A percentile compares a stretch with the other conserved stretches of the same genome.
Evolutionary conservation across 2,888 invertebrate genomes (phyloP).

Genomic region (Bibio marci): DNA sequence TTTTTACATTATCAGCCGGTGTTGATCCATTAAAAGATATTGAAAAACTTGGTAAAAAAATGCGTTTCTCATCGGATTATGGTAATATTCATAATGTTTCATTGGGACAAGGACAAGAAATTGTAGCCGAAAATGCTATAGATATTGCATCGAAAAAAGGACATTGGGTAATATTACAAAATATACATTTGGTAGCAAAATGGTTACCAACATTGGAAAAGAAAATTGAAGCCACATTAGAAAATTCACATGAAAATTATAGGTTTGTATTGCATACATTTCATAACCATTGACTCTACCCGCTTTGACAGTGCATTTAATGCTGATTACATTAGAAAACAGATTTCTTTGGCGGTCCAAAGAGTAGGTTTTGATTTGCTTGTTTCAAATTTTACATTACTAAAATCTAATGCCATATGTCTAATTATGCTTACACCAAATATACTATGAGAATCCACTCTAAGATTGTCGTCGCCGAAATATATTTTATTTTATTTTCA

Average conservation of each 20-base stretch:
- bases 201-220: slow-evolving; percentile 85
- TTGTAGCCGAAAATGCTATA: slow-evolving; percentile 79
- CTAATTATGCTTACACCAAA: too few species aligned
- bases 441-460: too few species aligned
- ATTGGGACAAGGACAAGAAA: slow-evolving; percentile 86
- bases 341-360: too few species aligned
- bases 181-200: slow-evolving; percentile 77
- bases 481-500: neutral
- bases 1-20: slow-evolving; percentile 87
- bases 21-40: slow-evolving; percentile 90
- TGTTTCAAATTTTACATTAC: too few species aligned
- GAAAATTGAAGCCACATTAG: slow-evolving; percentile 67
- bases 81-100: slow-evolving; percentile 86
- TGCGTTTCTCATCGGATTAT: slow-evolving; percentile 63
- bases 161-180: slow-evolving; percentile 88
- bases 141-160: slow-evolving; percentile 55
- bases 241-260: slow-evolving; percentile 44
- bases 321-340: too few species aligned
- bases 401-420: too few species aligned
- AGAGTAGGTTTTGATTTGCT: too few species aligned
- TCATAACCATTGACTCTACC: too few species aligned
- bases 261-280: slow-evolving; percentile 20
- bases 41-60: slow-evolving; percentile 62
- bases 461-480: too few species aligned
- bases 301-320: too few species aligned